phyloP scores from a whole-genome alignment of 2,888 invertebrate species.

The Ptilodon capucinus region DNA sequence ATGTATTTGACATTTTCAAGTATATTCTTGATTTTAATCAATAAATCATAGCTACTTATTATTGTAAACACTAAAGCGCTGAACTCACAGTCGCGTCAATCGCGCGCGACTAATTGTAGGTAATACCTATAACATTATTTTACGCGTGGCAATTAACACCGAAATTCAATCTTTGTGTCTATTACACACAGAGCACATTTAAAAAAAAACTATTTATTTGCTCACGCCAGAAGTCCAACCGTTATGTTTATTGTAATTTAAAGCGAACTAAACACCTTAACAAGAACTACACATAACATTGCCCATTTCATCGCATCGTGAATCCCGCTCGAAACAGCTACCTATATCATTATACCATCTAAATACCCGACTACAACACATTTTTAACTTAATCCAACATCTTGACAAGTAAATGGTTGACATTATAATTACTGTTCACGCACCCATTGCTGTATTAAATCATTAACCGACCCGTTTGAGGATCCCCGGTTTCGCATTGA shows the following conservation, averaged over 20 bases:
- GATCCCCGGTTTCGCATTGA: constrained; percentile 22
- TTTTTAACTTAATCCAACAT: constrained; percentile 33
- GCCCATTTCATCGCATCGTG: constrained; percentile 31
- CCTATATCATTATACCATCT: constrained; percentile 36
- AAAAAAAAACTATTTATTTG: too few relatives aligned
- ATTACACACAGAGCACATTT: too few relatives aligned
- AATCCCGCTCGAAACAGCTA: constrained; percentile 21
- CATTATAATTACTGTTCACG: constrained; percentile 60
- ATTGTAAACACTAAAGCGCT: background rate
- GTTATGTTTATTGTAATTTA: too few relatives aligned
- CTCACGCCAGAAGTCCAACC: too few relatives aligned
- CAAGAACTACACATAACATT: constrained; percentile 21
- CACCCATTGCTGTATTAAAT: constrained; percentile 61
- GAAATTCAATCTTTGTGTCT: too few relatives aligned
- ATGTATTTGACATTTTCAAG: background rate
- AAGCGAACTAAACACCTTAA: constrained; percentile 12
- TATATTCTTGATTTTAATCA: background rate
- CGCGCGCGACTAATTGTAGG: too few relatives aligned
- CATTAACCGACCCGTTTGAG: constrained; percentile 19
- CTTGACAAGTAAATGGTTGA: constrained; percentile 69
- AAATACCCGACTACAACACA: constrained; percentile 40
- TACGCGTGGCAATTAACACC: too few relatives aligned
- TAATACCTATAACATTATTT: background rate
- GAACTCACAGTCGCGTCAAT: too few relatives aligned
- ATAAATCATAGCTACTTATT: background rate